Conservation (phyloP, 2,797 vertebrate species). For the Adrianichthys oophorus region DNA sequence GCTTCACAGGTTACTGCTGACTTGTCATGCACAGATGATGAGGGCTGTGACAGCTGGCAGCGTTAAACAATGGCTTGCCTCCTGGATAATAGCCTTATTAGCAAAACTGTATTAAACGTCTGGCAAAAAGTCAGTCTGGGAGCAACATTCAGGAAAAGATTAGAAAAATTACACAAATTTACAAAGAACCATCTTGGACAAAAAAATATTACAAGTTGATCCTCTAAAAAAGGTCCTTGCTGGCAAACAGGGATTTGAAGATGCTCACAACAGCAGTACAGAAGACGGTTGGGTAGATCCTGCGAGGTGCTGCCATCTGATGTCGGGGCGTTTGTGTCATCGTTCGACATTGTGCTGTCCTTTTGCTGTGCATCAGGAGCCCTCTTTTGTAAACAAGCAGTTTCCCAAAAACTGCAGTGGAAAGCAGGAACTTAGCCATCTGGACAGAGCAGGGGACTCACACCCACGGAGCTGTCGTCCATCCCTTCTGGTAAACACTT, state of each 20-base stretch:
- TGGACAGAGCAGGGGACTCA: conserved; percentile 19
- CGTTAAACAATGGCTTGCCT: conserved; percentile 80
- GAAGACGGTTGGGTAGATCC: conserved; percentile 31
- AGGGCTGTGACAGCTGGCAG: conserved; percentile 60
- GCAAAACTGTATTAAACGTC: conserved; percentile 63
- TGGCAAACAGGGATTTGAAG: conserved; percentile 36
- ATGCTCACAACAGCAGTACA: conserved; percentile 43
- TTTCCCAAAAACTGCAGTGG: conserved; percentile 39
- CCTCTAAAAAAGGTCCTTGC: conserved; percentile 44
- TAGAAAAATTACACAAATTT: conserved; percentile 70
- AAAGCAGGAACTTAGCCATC: conserved; percentile 30
- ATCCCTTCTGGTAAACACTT: conserved; percentile 52
- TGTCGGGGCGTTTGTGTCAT: conserved; percentile 21
- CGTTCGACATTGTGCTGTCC: conserved; percentile 68
- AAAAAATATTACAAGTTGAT: conserved; percentile 60
- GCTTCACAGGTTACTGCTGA: conserved; percentile 53
- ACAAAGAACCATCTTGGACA: conserved; percentile 70
- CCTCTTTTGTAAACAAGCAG: conserved; percentile 66
- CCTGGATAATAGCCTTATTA: conserved; percentile 74
- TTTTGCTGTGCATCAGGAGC: conserved; percentile 52
- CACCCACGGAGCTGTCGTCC: conserved; percentile 31
- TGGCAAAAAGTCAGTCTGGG: conserved; percentile 17
- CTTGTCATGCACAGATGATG: conserved; percentile 73
- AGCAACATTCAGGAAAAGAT: conserved; percentile 48
- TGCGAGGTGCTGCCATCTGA: conserved; percentile 41